Evolutionary conservation across 1,140 invertebrate genomes (phyloP).

Genomic region (Dreissena rostriformis): DNA sequence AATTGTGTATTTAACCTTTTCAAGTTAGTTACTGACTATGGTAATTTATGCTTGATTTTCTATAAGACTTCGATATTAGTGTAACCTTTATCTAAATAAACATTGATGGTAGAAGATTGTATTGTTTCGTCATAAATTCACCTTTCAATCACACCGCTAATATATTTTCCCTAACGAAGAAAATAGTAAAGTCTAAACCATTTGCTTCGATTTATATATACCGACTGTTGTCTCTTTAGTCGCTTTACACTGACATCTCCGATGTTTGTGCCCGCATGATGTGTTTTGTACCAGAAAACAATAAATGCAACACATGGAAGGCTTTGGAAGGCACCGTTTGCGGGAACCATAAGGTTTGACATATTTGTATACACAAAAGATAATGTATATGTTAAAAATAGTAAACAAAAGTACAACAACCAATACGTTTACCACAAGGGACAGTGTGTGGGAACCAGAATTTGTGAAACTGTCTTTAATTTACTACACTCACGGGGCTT

Average conservation of each 20-base stretch:
- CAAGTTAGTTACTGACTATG: too few species aligned
- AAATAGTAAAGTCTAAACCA: too few species aligned
- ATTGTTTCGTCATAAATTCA: too few species aligned
- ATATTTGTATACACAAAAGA: background rate
- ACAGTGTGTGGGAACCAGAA: background rate
- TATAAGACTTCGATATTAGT: too few species aligned
- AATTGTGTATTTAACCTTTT: too few species aligned
- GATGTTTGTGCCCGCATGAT: background rate
- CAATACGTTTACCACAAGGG: background rate
- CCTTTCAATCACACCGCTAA: too few species aligned
- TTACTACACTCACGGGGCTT: background rate
- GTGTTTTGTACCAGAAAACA: background rate
- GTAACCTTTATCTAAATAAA: too few species aligned
- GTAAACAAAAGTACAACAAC: background rate
- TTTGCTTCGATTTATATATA: too few species aligned
- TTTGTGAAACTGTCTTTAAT: background rate
- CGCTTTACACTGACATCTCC: background rate
- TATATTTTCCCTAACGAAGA: too few species aligned
- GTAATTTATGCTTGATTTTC: too few species aligned
- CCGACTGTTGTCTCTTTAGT: background rate
- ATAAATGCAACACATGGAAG: background rate
- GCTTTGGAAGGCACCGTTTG: slow-evolving; percentile 16
- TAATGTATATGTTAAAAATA: background rate
- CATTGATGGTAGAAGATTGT: too few species aligned
- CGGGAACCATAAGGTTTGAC: slow-evolving; percentile 8